These are phyloP conservation scores for Halichoerus grypus DNA, from an alignment of 2,113 vertebrate genomes.

Conservation along the genomic window DNA sequence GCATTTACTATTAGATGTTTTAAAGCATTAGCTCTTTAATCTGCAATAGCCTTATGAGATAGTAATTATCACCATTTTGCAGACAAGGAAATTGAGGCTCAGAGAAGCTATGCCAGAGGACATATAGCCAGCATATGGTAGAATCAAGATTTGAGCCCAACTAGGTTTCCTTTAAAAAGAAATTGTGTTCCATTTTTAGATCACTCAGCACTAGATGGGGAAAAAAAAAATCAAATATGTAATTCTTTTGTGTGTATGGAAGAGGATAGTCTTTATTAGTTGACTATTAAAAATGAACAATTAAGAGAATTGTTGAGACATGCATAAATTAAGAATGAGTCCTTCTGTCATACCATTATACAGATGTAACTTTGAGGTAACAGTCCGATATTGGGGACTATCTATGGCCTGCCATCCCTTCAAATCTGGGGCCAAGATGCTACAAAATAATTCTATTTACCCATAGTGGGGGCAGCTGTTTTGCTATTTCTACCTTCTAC, in stretches of 20 bases:
- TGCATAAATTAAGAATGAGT: not conserved
- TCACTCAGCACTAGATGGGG: not conserved
- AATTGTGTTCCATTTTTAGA: conserved; percentile 1
- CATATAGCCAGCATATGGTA: not conserved
- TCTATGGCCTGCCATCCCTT: not conserved
- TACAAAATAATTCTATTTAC: not conserved
- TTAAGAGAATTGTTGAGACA: not conserved
- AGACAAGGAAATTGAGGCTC: conserved; percentile 41
- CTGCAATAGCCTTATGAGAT: not conserved
- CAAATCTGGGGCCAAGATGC: not conserved
- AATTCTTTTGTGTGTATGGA: not conserved
- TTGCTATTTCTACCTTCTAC: not conserved
- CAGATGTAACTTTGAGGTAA: not conserved
- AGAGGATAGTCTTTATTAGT: not conserved
- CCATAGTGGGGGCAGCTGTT: not conserved
- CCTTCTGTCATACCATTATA: not conserved
- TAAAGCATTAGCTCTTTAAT: not conserved
- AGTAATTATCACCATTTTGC: conserved; percentile 11
- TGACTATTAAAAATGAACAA: conserved; percentile 6
- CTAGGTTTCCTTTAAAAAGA: not conserved
- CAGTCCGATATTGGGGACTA: not conserved
- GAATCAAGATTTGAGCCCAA: conserved; percentile 1
- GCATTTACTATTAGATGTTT: not conserved
- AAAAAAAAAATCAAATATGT: not conserved
- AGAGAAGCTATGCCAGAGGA: not conserved